phyloP scores from a whole-genome alignment of 2,888 invertebrate species.

The Cerastis leucographa region DNA sequence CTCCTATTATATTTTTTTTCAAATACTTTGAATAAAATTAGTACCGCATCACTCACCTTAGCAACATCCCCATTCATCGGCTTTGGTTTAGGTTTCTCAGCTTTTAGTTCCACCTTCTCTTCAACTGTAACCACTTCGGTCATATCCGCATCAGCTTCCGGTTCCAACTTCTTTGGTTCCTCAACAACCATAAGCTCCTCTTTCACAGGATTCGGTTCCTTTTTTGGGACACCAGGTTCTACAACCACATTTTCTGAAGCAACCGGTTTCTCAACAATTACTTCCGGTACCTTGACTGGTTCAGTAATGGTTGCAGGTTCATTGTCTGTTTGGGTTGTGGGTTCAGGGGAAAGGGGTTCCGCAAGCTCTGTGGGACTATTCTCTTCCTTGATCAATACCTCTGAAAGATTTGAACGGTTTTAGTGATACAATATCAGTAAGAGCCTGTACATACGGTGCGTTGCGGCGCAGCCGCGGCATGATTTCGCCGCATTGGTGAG shows the following conservation, averaged over 20 bases:
- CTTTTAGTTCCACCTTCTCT: slow-evolving; percentile 75
- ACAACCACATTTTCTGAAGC: slow-evolving; percentile 54
- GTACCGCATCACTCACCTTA: slow-evolving; percentile 74
- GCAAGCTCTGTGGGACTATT: slow-evolving; percentile 56
- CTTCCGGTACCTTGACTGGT: slow-evolving; percentile 58
- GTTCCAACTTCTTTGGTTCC: slow-evolving; percentile 64
- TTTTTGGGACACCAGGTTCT: slow-evolving; percentile 57
- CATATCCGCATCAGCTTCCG: slow-evolving; percentile 79
- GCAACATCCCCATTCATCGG: slow-evolving; percentile 85
- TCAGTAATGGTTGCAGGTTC: slow-evolving; percentile 58
- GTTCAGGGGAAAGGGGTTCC: slow-evolving; percentile 50
- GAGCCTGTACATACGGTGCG: too few relatives aligned
- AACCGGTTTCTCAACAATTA: slow-evolving; percentile 63
- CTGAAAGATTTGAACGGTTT: slow-evolving; percentile 69
- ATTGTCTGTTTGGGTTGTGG: slow-evolving; percentile 50
- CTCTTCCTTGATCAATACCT: slow-evolving; percentile 67
- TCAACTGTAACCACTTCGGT: slow-evolving; percentile 75
- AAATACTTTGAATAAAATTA: not conserved
- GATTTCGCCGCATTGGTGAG: too few relatives aligned
- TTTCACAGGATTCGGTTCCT: slow-evolving; percentile 71
- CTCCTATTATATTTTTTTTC: not conserved
- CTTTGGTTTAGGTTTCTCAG: slow-evolving; percentile 74
- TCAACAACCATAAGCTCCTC: slow-evolving; percentile 69
- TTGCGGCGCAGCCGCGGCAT: too few relatives aligned
- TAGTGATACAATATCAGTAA: slow-evolving; percentile 10